Evolutionary conservation across 2,797 vertebrate species (phyloP), one percentile per base, ranked within the genome.

Genomic region (Enteromius treurensis): DNA sequence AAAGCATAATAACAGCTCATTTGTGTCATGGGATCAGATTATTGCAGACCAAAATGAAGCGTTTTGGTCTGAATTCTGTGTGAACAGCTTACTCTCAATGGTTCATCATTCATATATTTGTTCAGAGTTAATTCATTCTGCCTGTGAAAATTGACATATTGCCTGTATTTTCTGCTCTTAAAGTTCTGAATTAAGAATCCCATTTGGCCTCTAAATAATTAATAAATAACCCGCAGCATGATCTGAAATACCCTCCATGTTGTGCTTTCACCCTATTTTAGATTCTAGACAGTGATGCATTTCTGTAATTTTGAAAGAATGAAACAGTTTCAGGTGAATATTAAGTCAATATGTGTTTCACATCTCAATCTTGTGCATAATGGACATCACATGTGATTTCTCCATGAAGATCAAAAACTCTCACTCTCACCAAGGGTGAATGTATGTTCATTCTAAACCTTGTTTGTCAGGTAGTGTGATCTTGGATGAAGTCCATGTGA

Each of bases 251-350:
- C 4, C 2, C 75, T 40, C 23, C 3, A 17, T 77, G 23, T 47
- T 76, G 34, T 69, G 34, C 10, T 68, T 71, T 80, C 53, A 10
- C 19, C 17, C 14, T 49, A 26, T 80, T 80, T 80, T 45, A 60
- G 11, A n/a, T 73, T 74, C 34, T 51, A 26, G 80, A 75, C 70
- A 65, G 60, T 81, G 70, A 81, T 81, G 29, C 40, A 65, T 65
- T 51, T 65, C 42, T 51, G 21, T 40, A 51, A 74, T 81, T 81
- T 65, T 74, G 8, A 77, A 77, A 60, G 70, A 17, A 74, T 74
- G 9, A 81, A 81, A 40, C 29, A 13, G 21, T 62, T 62, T 26
- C 42, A 64, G 45, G 42, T 64, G 55, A 29, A 47, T 81, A 51
- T 75, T 69, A 32, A 81, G 58, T 45, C 42, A 58, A 49, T 73